Evolutionary conservation across 2,113 vertebrate genomes (phyloP), one percentile per base, ranked within the genome.

Genomic region (Platichthys flesus): DNA sequence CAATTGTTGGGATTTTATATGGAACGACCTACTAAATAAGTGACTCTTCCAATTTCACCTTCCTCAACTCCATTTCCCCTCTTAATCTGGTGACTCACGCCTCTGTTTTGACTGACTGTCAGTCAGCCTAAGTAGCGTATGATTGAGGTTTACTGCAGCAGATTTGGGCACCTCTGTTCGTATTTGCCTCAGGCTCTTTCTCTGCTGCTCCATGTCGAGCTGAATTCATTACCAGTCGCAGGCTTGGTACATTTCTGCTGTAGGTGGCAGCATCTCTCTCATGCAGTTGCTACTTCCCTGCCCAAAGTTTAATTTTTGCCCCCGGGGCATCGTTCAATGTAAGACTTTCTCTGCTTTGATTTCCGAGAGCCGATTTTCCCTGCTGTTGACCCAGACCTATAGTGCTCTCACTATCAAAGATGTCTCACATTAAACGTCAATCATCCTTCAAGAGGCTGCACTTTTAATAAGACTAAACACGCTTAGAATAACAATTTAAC

Each of bases 221-320:
- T 76, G 89, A 88, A 89, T 90, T 88, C 85, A 91, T 92, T 92
- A 89, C 71, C 63, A 73, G 69, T 54, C 72, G 2, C 37, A 54
- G 74, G 65, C 67, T 72, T 69, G 75, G 77, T 64, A 37, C n/a
- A 62, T 88, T 77, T 80, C 87, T 88, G 74, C 89, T 89, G 88
- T 88, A 90, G 90, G 83, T 90, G 93, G 90, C 90, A 89, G 88
- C 86, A 89, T 78, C 86, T 84, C 84, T 86, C 83, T 85, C 74
- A 76, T 28, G 56, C 74, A 77, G 78, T 5, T 57, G 55, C 71
- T 73, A 10, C 66, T 26, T 23, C 64, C 69, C 26, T 81, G 74
- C 72, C 66, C 74, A 77, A 54, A 84, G 69, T 67, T 78, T 52
- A 82, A 80, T 70, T 90, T 42, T 90, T 84, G 88, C 87, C 89